Conservation (phyloP, 2,888 invertebrate genomes). For the Leistus spinibarbis region DNA sequence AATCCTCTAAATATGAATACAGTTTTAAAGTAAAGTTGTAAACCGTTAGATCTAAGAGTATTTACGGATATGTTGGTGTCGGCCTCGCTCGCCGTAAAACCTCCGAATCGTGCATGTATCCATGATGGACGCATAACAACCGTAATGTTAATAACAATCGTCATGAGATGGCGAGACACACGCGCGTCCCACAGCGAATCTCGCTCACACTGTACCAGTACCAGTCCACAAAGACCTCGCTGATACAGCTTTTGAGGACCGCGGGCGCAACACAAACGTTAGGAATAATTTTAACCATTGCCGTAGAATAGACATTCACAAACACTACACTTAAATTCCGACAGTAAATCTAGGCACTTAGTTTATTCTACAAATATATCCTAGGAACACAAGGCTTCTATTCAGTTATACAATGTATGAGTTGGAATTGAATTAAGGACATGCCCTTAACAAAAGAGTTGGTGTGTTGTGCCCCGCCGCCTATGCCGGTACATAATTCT, state of each 20-base stretch:
- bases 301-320: neutral
- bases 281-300: neutral
- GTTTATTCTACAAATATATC: no score
- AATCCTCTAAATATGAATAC: no score
- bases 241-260: neutral
- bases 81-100: neutral
- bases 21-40: no score
- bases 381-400: no score
- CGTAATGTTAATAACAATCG: slow-evolving; percentile 39
- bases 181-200: neutral
- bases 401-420: no score
- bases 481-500: slow-evolving; percentile 12
- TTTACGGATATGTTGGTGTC: neutral
- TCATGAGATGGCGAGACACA: slow-evolving; percentile 22
- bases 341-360: no score
- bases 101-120: slow-evolving; percentile 18
- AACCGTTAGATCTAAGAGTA: slow-evolving; percentile 13
- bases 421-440: no score
- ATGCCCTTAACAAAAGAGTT: no score
- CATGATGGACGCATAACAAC: slow-evolving; percentile 28
- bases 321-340: no score
- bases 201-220: neutral
- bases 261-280: neutral
- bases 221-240: neutral
- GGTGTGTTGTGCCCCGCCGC: slow-evolving; percentile 19